Conservation (phyloP, 2,797 vertebrate genomes). For the Podarcis siculus region DNA sequence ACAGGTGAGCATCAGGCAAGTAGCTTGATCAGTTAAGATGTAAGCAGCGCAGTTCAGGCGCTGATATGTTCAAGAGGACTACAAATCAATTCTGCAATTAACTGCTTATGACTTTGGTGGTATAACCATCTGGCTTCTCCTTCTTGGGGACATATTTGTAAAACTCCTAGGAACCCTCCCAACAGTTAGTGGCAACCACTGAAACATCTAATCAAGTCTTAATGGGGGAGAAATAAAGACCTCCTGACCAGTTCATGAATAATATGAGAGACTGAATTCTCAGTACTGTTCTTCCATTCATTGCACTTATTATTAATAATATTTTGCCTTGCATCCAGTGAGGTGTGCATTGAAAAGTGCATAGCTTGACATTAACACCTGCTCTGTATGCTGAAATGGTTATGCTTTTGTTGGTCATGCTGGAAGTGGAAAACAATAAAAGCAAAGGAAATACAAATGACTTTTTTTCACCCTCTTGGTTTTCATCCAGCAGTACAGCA, state of each 20-base stretch:
- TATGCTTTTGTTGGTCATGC: slow-evolving; percentile 29
- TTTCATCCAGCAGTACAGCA: slow-evolving; percentile 5
- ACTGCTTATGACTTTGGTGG: slow-evolving; percentile 54
- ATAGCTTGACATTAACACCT: slow-evolving; percentile 16
- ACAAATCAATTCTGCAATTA: slow-evolving; percentile 59
- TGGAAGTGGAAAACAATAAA: slow-evolving; percentile 46
- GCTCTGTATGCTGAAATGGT: slow-evolving; percentile 48
- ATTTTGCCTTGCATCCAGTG: slow-evolving; percentile 45
- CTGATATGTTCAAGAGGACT: slow-evolving; percentile 24
- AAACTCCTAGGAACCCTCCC: slow-evolving; percentile 42
- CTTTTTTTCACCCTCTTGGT: neutral
- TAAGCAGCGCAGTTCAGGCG: slow-evolving; percentile 25
- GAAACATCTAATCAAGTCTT: slow-evolving; percentile 34
- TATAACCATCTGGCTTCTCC: slow-evolving; percentile 52
- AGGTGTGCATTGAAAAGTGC: slow-evolving; percentile 31
- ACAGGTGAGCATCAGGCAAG: slow-evolving; percentile 30
- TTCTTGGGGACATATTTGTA: slow-evolving; percentile 44
- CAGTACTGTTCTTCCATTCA: slow-evolving; percentile 1
- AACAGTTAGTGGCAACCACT: slow-evolving; percentile 18
- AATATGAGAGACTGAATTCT: slow-evolving; percentile 1
- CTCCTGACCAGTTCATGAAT: slow-evolving; percentile 22
- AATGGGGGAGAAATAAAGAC: slow-evolving; percentile 19
- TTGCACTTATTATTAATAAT: neutral
- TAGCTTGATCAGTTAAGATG: slow-evolving; percentile 30
- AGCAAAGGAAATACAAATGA: slow-evolving; percentile 15